Percentiles rank a stretch among this genome's conserved stretches.
Evolutionary conservation across 37 sponge, comb jelly and placozoan genomes (phyloP).

Genomic region (Ephydatia muelleri): DNA sequence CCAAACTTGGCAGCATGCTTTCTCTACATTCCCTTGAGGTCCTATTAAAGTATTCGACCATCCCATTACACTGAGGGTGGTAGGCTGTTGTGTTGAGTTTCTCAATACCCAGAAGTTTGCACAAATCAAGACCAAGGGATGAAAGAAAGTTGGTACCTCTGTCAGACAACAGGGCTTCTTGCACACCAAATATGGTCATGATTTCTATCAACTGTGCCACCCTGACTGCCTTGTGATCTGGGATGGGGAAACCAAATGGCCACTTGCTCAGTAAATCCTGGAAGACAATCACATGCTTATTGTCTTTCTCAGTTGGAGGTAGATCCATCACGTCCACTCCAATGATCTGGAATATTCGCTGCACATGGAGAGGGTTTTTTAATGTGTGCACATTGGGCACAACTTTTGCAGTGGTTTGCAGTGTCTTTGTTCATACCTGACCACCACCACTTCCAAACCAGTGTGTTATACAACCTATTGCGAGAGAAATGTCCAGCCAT

Average conservation of each 20-base stretch:
- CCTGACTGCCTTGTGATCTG: slow-evolving; percentile 37
- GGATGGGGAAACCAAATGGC: slow-evolving; percentile 33
- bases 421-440: slow-evolving; percentile 35
- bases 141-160: slow-evolving; percentile 49
- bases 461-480: slow-evolving; percentile 17
- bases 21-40: no score
- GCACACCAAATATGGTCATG: slow-evolving; percentile 49
- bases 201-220: slow-evolving; percentile 31
- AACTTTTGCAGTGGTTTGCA: no score
- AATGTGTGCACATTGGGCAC: slow-evolving; percentile 54
- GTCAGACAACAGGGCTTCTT: slow-evolving; percentile 52
- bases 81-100: no score
- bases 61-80: no score
- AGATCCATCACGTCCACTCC: slow-evolving; percentile 57
- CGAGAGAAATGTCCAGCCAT: slow-evolving; percentile 56
- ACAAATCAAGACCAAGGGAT: no score
- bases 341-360: slow-evolving; percentile 31
- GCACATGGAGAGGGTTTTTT: slow-evolving; percentile 24
- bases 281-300: no score
- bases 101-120: no score
- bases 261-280: no score
- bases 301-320: slow-evolving; percentile 22
- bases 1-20: no score
- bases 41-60: no score
- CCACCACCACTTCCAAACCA: slow-evolving; percentile 59